Conservation (phyloP, 2,888 invertebrate genomes). For the Drosophila atripex region DNA sequence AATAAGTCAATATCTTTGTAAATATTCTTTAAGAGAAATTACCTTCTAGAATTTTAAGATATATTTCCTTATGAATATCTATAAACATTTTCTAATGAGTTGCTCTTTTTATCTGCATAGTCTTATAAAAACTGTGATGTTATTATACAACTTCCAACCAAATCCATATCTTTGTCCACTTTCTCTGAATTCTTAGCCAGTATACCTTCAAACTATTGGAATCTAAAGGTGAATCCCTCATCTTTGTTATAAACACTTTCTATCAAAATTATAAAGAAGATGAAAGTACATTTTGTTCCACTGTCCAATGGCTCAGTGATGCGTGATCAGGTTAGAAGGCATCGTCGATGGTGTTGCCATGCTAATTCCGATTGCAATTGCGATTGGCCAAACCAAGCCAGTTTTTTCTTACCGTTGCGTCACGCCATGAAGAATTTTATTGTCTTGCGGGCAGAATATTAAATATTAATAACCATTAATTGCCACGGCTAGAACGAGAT, state of each 20-base stretch:
- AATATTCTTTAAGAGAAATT: too few relatives aligned
- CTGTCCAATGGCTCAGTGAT: constrained; percentile 42
- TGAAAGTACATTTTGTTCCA: neutral
- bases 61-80: too few relatives aligned
- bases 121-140: too few relatives aligned
- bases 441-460: constrained; percentile 52
- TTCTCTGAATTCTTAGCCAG: neutral
- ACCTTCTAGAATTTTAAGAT: too few relatives aligned
- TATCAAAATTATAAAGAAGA: neutral
- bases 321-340: constrained; percentile 53
- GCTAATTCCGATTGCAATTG: constrained; percentile 46
- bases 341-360: constrained; percentile 37
- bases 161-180: neutral
- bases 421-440: constrained; percentile 51
- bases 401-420: constrained; percentile 17
- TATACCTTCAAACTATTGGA: too few relatives aligned
- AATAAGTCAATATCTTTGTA: too few relatives aligned
- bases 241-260: neutral
- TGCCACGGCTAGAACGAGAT: constrained; percentile 31
- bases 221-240: too few relatives aligned
- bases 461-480: constrained; percentile 69
- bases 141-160: too few relatives aligned
- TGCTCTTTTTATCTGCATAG: too few relatives aligned
- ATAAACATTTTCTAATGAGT: too few relatives aligned
- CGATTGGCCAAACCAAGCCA: constrained; percentile 42